These are phyloP conservation scores for Pseudomyrmex sp. DNA, from an alignment of 1,140 invertebrate genomes.

Conservation along the genomic window DNA sequence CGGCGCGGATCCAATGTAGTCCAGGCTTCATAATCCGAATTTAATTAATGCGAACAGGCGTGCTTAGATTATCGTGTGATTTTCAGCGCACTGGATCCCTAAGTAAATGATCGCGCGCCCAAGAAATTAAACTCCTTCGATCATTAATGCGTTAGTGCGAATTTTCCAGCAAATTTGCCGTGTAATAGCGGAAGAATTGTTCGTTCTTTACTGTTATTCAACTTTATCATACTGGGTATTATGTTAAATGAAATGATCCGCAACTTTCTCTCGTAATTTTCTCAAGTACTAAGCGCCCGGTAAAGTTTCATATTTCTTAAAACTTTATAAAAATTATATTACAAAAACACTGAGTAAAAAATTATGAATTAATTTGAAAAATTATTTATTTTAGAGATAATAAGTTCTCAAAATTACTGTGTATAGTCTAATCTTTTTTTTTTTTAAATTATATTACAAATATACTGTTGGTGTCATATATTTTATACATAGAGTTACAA, in stretches of 20 bases:
- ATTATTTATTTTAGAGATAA: no score
- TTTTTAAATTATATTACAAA: no score
- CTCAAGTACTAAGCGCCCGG: no score
- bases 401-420: no score
- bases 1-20: not conserved
- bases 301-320: no score
- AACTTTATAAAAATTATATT: not conserved
- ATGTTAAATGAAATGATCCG: not conserved
- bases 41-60: conserved; percentile 24
- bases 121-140: not conserved
- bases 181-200: not conserved
- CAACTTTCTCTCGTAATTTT: no score
- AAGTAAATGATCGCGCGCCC: not conserved
- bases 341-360: not conserved
- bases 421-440: no score
- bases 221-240: not conserved
- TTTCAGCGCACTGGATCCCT: not conserved
- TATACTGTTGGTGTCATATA: no score
- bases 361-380: not conserved
- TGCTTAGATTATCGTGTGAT: conserved; percentile 28
- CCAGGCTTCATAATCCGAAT: conserved; percentile 14
- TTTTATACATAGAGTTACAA: no score
- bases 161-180: not conserved
- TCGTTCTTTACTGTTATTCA: not conserved
- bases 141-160: not conserved